Percentiles rank a stretch among this genome's conserved stretches.
These are phyloP conservation scores for Andrena haemorrhoa DNA, from an alignment of 2,888 invertebrate species.

Conservation along the genomic window DNA sequence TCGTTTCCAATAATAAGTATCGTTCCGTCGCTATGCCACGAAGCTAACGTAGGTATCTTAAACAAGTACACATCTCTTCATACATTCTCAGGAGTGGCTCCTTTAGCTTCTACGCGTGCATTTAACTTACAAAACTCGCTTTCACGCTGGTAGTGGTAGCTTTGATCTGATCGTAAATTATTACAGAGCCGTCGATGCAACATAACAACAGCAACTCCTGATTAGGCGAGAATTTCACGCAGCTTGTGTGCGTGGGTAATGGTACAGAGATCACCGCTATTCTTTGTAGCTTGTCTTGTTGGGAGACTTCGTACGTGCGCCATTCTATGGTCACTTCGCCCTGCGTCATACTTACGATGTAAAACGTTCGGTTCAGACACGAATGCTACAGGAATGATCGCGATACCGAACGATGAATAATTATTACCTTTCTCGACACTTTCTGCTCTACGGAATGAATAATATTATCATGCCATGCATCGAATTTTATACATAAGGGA, in stretches of 20 bases:
- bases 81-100: conserved; percentile 19
- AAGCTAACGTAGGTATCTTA: conserved; percentile 88
- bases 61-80: conserved; percentile 57
- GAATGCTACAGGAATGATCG: conserved; percentile 25
- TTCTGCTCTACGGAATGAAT: conserved; percentile 94
- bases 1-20: conserved; percentile 90
- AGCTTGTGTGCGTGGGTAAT: conserved; percentile 89
- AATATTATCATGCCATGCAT: conserved; percentile 89
- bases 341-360: conserved; percentile 78
- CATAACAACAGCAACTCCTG: conserved; percentile 92
- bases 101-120: conserved; percentile 21
- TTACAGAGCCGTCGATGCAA: conserved; percentile 94
- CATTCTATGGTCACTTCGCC: conserved; percentile 91
- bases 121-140: conserved; percentile 91
- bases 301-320: conserved; percentile 88
- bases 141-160: conserved; percentile 91
- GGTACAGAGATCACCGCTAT: conserved; percentile 89
- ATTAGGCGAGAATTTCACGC: conserved; percentile 88
- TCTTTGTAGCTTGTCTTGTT: conserved; percentile 87
- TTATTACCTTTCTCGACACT: conserved; percentile 88
- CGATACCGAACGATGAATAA: conserved; percentile 55
- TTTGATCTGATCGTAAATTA: conserved; percentile 91
- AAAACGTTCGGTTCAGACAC: conserved; percentile 58
- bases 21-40: conserved; percentile 91
- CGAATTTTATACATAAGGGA: conserved; percentile 92